Evolutionary conservation across 2,113 vertebrate species (phyloP).

Genomic region (Mugil cephalus): DNA sequence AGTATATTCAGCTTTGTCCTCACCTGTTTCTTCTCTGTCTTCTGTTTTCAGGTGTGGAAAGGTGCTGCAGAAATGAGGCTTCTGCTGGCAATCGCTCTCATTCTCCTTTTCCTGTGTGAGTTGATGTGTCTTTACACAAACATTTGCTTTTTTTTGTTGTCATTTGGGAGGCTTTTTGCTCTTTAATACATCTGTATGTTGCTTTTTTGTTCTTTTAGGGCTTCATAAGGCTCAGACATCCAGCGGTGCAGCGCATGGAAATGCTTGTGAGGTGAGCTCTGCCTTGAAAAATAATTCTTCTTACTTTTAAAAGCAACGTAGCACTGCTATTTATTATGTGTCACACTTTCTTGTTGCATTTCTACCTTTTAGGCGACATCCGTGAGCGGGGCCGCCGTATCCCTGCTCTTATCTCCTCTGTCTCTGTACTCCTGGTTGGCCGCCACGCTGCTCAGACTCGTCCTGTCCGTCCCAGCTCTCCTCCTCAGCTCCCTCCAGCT

Average conservation of each 20-base stretch:
- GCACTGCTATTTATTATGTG: neutral
- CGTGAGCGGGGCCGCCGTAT: conserved; percentile 33
- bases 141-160: neutral
- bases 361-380: conserved; percentile 48
- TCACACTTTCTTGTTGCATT: neutral
- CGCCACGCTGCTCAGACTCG: conserved; percentile 58
- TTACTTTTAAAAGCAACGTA: no score
- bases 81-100: conserved; percentile 49
- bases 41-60: neutral
- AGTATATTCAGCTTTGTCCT: conserved; percentile 20
- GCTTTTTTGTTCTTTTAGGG: conserved; percentile 64
- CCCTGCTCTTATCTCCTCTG: conserved; percentile 72
- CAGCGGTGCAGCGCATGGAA: conserved; percentile 7
- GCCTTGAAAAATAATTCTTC: no score
- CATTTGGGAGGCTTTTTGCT: no score
- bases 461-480: conserved; percentile 62
- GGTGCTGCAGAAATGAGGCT: conserved; percentile 52
- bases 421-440: conserved; percentile 71
- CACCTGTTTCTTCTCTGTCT: conserved; percentile 3
- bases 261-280: conserved; percentile 58
- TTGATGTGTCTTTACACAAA: conserved; percentile 18
- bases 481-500: conserved; percentile 53
- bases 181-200: conserved; percentile 1
- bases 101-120: conserved; percentile 73
- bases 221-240: conserved; percentile 52